phyloP scores from a whole-genome alignment of 2,113 vertebrate genomes.

The Serinus canaria region DNA sequence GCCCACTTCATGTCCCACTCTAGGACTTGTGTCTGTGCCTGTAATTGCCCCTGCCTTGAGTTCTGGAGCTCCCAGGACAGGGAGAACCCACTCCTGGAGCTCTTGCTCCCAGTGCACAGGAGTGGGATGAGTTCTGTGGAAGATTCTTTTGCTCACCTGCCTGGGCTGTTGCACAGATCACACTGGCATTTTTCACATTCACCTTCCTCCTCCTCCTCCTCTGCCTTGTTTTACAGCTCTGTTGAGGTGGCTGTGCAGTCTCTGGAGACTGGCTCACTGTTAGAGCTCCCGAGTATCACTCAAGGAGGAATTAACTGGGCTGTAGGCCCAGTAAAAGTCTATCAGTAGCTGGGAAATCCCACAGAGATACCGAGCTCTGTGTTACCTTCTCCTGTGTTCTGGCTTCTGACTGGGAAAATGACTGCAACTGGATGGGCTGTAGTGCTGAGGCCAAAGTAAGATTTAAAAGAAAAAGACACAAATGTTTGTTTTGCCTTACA shows the following conservation, averaged over 20 bases:
- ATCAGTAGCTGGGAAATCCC: not conserved
- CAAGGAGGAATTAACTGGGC: not conserved
- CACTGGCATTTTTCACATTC: rapidly evolving
- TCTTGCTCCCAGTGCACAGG: rapidly evolving
- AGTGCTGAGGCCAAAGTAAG: not conserved
- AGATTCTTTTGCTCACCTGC: not conserved
- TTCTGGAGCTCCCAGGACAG: not conserved
- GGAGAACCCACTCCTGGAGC: not conserved
- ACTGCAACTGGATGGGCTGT: not conserved
- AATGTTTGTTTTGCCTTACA: not conserved
- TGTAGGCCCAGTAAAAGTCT: rapidly evolving
- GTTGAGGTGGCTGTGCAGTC: not conserved
- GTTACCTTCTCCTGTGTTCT: not conserved
- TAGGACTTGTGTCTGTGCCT: not conserved
- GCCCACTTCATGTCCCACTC: not conserved
- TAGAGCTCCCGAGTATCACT: rapidly evolving
- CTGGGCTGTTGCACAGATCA: not conserved
- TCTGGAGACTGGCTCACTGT: not conserved
- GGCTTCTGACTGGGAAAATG: not conserved
- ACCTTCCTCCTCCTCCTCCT: not conserved
- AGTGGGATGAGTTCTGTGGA: rapidly evolving
- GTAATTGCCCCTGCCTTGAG: not conserved
- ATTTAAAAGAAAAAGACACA: not conserved
- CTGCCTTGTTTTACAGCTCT: not conserved
- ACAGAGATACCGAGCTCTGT: rapidly evolving